Evolutionary conservation across 2,797 vertebrate species (phyloP), one percentile per base, ranked within the genome.

Genomic region (Iguana delicatissima): DNA sequence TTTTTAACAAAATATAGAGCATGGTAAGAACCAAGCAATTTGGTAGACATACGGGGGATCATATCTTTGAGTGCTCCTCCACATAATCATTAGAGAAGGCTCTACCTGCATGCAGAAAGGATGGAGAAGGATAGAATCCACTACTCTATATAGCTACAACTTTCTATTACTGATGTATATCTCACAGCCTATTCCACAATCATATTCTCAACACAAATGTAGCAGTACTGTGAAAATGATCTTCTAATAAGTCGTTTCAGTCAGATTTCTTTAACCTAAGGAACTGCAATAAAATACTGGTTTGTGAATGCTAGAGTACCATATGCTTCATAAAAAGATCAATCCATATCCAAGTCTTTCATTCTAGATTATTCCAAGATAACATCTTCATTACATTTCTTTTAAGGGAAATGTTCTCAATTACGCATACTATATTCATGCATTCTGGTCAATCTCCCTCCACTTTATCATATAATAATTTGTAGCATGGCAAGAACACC

Each of bases 381-480:
- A 64, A 29, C 13, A 5, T 18, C 32, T 84, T 52, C 14, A 35
- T 64, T 77, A 26, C 12, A n/a, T 87, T 64, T 59, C 3, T 6
- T 50, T 20, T 29, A 22, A 46, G 2, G 42, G 42, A 46, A 46
- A 46, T 3, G 42, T 46, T 52, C 59, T 83, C 67, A 83, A 14
- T 87, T 90, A 94, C 90, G 69, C 80, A 94, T 90, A 94, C 88
- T 90, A 24, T 73, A 86, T 83, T 94, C 92, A 95, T 94, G 89
- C 81, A 93, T 93, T 93, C 86, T 91, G 85, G 91, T 93, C 90
- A 84, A 91, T 64, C 84, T 95, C 77, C 88, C 92, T 69, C 38
- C 2, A 77, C 62, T 77, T 94, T 95, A 95, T 93, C 93, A 91
- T 35, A 89, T 52, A 84, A 82, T 92, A 95, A 95, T 95, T 93